Conservation (phyloP, 2,797 vertebrate species). For the Lagocephalus sceleratus region DNA sequence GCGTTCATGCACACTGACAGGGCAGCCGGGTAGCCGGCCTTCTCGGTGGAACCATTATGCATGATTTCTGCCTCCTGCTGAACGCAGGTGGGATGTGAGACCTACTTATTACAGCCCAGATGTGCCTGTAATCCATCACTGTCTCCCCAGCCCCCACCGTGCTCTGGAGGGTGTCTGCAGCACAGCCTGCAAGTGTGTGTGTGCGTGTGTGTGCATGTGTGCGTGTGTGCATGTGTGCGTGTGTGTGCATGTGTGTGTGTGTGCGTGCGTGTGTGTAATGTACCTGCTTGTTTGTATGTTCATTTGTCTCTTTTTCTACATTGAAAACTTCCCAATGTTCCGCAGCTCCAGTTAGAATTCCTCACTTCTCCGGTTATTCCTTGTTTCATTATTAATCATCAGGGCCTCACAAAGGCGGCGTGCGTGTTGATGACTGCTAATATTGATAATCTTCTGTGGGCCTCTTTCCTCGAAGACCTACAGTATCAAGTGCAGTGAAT, state of each 20-base stretch:
- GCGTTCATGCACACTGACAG: constrained; percentile 56
- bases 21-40: constrained; percentile 61
- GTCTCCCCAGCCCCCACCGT: constrained; percentile 63
- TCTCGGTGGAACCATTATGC: constrained; percentile 71
- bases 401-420: constrained; percentile 1
- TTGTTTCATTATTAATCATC: constrained; percentile 50
- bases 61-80: constrained; percentile 67
- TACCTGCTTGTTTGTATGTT: neutral
- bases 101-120: constrained; percentile 78
- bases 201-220: constrained; percentile 8
- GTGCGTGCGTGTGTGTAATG: neutral
- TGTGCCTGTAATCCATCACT: constrained; percentile 76
- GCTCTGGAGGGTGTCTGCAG: constrained; percentile 69
- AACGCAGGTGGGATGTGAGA: constrained; percentile 74
- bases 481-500: constrained; percentile 32
- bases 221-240: neutral
- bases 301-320: constrained; percentile 4
- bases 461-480: constrained; percentile 30
- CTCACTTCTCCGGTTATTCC: no score
- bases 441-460: constrained; percentile 28
- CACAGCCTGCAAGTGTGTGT: constrained; percentile 37
- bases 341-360: constrained; percentile 4
- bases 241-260: constrained; percentile 6
- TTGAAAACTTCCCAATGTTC: no score
- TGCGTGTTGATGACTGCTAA: constrained; percentile 47